Evolutionary conservation across 2,113 vertebrate species (phyloP).

Genomic region (Proteles cristata): DNA sequence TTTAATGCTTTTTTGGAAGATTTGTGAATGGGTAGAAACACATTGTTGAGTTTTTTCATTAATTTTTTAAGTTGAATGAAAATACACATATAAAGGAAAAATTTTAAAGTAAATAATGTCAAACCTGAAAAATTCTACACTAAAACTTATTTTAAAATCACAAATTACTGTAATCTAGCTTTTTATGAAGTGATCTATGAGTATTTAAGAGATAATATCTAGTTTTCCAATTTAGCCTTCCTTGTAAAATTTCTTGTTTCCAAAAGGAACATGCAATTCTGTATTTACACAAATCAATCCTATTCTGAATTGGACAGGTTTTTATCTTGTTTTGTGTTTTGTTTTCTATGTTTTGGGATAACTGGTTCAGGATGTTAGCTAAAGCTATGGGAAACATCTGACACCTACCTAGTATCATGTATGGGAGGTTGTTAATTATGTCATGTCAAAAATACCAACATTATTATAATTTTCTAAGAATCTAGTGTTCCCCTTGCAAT

Average conservation of each 20-base stretch:
- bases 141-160: not conserved
- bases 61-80: not conserved
- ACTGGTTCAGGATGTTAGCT: not conserved
- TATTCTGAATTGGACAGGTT: not conserved
- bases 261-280: not conserved
- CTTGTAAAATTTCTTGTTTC: not conserved
- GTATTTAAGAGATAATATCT: not conserved
- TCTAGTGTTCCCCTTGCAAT: not conserved
- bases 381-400: conserved; percentile 12
- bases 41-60: conserved; percentile 2
- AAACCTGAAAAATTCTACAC: not conserved
- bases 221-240: not conserved
- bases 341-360: conserved; percentile 1
- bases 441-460: conserved; percentile 38
- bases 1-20: not conserved
- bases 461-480: conserved; percentile 38
- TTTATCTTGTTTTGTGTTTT: not conserved
- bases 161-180: not conserved
- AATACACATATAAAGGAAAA: not conserved
- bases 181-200: not conserved
- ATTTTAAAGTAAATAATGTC: not conserved
- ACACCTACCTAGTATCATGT: not conserved
- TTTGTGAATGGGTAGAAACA: not conserved
- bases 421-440: conserved; percentile 41
- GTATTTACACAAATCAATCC: not conserved